These are phyloP conservation scores for Buceros bicornis DNA, from an alignment of 2,797 vertebrate species.

Conservation along the genomic window DNA sequence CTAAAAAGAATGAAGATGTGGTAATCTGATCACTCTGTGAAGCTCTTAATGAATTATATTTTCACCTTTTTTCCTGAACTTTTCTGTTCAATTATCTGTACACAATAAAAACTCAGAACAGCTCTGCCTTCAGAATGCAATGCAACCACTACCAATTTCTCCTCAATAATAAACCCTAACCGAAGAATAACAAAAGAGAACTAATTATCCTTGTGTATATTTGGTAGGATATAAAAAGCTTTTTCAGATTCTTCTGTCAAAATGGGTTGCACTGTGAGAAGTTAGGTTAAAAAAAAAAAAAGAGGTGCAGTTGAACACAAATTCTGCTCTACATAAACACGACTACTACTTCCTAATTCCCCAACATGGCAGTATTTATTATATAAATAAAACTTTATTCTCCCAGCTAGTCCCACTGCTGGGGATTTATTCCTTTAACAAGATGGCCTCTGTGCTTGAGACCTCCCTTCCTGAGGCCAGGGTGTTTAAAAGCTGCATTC, in stretches of 20 bases:
- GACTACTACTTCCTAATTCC: neutral
- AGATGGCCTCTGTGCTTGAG: constrained; percentile 35
- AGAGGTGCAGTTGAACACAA: constrained; percentile 43
- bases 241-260: constrained; percentile 35
- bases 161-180: constrained; percentile 39
- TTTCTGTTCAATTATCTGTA: constrained; percentile 37
- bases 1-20: constrained; percentile 1
- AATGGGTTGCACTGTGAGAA: constrained; percentile 38
- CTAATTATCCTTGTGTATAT: constrained; percentile 56
- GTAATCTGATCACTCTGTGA: constrained; percentile 22
- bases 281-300: constrained; percentile 13
- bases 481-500: constrained; percentile 60
- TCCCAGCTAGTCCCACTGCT: neutral
- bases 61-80: constrained; percentile 26
- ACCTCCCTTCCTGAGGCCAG: constrained; percentile 20
- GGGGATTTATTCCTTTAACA: constrained; percentile 18
- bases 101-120: constrained; percentile 14
- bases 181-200: constrained; percentile 49
- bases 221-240: constrained; percentile 51
- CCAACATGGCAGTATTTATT: constrained; percentile 9
- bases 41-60: constrained; percentile 32
- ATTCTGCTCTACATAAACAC: constrained; percentile 28
- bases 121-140: constrained; percentile 33
- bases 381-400: constrained; percentile 36
- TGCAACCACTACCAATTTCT: constrained; percentile 31